These are phyloP conservation scores for Fopius arisanus DNA, from an alignment of 1,140 invertebrate species.

Conservation along the genomic window DNA sequence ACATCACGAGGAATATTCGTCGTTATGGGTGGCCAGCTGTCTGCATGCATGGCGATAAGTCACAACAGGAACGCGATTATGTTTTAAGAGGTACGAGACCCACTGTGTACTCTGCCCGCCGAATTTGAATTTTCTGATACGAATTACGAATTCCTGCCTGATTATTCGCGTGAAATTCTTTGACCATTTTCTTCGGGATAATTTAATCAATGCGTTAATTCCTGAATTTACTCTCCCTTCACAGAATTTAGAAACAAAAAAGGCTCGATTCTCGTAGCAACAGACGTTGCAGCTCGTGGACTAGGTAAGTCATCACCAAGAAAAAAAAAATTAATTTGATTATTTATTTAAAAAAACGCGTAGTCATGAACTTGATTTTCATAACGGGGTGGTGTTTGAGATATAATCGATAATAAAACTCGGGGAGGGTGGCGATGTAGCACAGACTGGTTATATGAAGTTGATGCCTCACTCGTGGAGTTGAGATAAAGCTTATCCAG, in stretches of 20 bases:
- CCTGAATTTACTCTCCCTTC: constrained; percentile 28
- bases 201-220: not conserved
- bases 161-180: no score
- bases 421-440: constrained; percentile 61
- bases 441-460: constrained; percentile 66
- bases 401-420: constrained; percentile 21
- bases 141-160: no score
- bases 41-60: constrained; percentile 97
- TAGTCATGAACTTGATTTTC: not conserved
- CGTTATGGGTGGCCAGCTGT: constrained; percentile 91
- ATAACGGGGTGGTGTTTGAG: not conserved
- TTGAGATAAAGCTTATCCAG: constrained; percentile 20
- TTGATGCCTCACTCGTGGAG: constrained; percentile 57
- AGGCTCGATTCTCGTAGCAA: constrained; percentile 93
- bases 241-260: constrained; percentile 92
- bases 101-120: no score
- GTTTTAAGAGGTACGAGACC: constrained; percentile 87
- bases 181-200: no score
- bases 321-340: not conserved
- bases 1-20: constrained; percentile 87
- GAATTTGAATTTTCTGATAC: no score
- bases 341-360: not conserved
- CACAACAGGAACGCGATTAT: constrained; percentile 95
- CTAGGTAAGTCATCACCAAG: constrained; percentile 78
- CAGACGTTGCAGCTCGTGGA: constrained; percentile 97